phyloP scores from a whole-genome alignment of 1,140 invertebrate genomes.

The Cherax destructor region DNA sequence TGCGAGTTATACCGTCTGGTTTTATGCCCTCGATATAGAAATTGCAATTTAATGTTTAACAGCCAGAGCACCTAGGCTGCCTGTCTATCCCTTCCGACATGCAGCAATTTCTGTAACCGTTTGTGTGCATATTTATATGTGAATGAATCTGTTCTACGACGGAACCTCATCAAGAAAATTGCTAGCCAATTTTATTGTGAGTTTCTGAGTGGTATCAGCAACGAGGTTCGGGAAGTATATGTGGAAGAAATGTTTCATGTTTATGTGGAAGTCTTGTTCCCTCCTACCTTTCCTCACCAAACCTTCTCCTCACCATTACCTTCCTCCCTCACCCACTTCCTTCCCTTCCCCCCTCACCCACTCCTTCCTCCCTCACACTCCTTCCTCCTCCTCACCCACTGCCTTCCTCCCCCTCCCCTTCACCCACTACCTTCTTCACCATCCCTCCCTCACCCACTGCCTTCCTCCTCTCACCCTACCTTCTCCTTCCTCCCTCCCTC shows the following conservation, averaged over 20 bases:
- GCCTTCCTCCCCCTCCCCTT: too few relatives aligned
- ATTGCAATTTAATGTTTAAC: not conserved
- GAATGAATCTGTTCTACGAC: not conserved
- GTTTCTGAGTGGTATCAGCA: not conserved
- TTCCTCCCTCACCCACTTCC: too few relatives aligned
- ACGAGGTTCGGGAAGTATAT: not conserved
- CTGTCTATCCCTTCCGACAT: not conserved
- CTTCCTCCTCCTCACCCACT: too few relatives aligned
- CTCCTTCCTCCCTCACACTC: too few relatives aligned
- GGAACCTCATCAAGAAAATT: not conserved
- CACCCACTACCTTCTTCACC: too few relatives aligned
- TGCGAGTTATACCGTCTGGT: not conserved
- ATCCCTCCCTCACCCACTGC: too few relatives aligned
- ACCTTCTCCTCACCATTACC: too few relatives aligned
- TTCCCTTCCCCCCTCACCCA: too few relatives aligned
- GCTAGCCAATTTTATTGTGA: not conserved
- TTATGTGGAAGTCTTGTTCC: not conserved
- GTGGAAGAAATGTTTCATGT: not conserved
- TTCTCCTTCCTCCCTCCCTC: too few relatives aligned
- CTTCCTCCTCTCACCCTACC: too few relatives aligned
- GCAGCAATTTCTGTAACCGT: not conserved
- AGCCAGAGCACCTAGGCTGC: not conserved
- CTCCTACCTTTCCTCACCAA: too few relatives aligned
- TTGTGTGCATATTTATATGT: not conserved
- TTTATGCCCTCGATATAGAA: constrained; percentile 11